Percentiles rank a stretch among this genome's conserved stretches.
Evolutionary conservation across 2,888 invertebrate species (phyloP).

Genomic region (Ectobius pallidus): DNA sequence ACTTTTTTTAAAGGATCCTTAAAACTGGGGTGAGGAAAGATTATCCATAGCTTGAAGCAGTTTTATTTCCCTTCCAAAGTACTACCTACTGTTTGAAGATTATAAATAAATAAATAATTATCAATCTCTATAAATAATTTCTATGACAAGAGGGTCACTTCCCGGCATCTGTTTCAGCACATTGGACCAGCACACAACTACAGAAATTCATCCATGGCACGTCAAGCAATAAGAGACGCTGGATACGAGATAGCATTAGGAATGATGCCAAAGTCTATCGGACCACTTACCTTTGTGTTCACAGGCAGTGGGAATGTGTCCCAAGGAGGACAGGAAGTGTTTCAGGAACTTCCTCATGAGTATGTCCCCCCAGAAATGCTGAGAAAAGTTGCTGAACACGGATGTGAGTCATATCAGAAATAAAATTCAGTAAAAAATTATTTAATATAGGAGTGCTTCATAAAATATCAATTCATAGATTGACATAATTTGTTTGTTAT

Average conservation of each 20-base stretch:
- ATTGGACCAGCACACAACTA: conserved; percentile 99
- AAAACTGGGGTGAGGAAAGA: too few relatives aligned
- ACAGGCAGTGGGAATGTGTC: conserved; percentile 80
- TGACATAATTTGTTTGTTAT: too few relatives aligned
- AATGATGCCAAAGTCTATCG: conserved; percentile 97
- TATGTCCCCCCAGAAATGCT: conserved; percentile 96
- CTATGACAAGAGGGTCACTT: too few relatives aligned
- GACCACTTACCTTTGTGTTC: conserved; percentile 96
- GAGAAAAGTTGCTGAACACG: conserved; percentile 94
- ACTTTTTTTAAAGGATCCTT: too few relatives aligned
- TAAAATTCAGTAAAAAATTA: too few relatives aligned
- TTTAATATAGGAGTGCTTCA: too few relatives aligned
- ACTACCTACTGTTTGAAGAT: too few relatives aligned
- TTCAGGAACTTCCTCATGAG: conserved; percentile 96
- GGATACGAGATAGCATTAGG: conserved; percentile 97
- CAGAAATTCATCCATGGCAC: conserved; percentile 95
- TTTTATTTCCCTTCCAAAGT: too few relatives aligned
- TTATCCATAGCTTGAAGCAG: too few relatives aligned
- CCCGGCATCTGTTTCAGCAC: conserved; percentile 66
- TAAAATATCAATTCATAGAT: too few relatives aligned
- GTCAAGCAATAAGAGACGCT: conserved; percentile 97
- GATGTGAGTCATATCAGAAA: conserved; percentile 78
- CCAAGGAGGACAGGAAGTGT: conserved; percentile 86
- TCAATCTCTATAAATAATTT: too few relatives aligned
- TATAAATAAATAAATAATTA: too few relatives aligned